phyloP scores from a whole-genome alignment of 2,797 vertebrate genomes.

The Etheostoma perlongum region DNA sequence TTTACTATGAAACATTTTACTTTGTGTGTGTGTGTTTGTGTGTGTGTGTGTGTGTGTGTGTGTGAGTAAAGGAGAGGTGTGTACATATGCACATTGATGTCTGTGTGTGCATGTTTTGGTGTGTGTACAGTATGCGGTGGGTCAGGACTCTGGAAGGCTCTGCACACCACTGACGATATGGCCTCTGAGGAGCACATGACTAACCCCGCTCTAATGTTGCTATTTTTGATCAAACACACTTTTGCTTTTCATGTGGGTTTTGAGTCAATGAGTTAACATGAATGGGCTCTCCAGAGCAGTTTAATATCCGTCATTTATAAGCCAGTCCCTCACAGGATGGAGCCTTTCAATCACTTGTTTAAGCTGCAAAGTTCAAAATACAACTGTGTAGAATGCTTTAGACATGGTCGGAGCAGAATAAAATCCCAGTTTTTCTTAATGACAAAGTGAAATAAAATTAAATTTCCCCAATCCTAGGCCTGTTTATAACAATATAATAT shows the following conservation, averaged over 20 bases:
- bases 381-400: not conserved
- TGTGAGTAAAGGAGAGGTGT: conserved; percentile 17
- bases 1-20: conserved; percentile 46
- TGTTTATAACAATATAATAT: not conserved
- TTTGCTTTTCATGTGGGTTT: conserved; percentile 61
- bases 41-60: not conserved
- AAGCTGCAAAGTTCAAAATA: not conserved
- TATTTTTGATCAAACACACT: conserved; percentile 71
- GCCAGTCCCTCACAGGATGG: no score
- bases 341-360: not conserved
- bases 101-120: not conserved
- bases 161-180: conserved; percentile 60
- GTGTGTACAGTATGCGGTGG: conserved; percentile 30
- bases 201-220: conserved; percentile 38
- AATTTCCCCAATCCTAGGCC: not conserved
- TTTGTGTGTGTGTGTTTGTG: conserved; percentile 26
- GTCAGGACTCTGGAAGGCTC: conserved; percentile 58
- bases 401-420: not conserved
- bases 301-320: conserved; percentile 40
- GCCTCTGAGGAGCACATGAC: conserved; percentile 39
- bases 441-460: not conserved
- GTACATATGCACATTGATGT: not conserved
- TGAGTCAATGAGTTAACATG: conserved; percentile 65
- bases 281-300: conserved; percentile 54
- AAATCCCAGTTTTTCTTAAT: not conserved